These are phyloP conservation scores for Cassiopea xamachana DNA, from an alignment of 30 jellyfish, hydroid and myxozoan species.

Conservation along the genomic window DNA sequence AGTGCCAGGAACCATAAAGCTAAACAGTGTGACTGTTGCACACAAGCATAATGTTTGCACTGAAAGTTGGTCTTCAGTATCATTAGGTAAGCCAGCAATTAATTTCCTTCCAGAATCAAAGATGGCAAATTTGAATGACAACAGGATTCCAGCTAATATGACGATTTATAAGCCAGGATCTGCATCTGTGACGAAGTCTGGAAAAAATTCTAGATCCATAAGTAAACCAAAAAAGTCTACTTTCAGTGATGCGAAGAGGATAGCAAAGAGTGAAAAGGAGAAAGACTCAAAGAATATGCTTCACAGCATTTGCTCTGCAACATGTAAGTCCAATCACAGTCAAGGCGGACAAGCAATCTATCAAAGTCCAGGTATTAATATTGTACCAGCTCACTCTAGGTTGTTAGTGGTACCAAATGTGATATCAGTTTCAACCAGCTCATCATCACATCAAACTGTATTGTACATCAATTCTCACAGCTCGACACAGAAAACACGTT, in stretches of 20 bases:
- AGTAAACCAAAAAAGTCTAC: background rate
- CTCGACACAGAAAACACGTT: constrained; percentile 13
- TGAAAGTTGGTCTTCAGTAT: background rate
- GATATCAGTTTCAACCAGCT: constrained; percentile 15
- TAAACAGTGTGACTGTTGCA: background rate
- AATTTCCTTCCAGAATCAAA: constrained; percentile 27
- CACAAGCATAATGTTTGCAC: background rate
- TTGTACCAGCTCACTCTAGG: constrained; percentile 62
- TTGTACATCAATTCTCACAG: constrained; percentile 47
- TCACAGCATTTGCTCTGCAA: background rate
- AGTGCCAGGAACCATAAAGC: background rate
- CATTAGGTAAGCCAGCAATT: constrained; percentile 18
- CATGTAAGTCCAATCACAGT: constrained; percentile 16
- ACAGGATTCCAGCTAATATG: constrained; percentile 10
- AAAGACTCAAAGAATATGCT: background rate
- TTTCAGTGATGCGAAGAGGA: background rate
- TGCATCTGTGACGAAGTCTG: constrained; percentile 39
- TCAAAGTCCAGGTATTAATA: constrained; percentile 54
- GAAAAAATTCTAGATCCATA: background rate
- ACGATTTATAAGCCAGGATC: constrained; percentile 70
- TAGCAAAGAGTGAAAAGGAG: constrained; percentile 3
- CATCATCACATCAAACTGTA: constrained; percentile 43
- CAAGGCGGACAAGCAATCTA: constrained; percentile 40
- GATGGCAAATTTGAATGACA: background rate
- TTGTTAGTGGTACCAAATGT: constrained; percentile 45